Evolutionary conservation across 2,113 vertebrate species (phyloP), one percentile per base, ranked within the genome.

Genomic region (Alaudala cheleensis): DNA sequence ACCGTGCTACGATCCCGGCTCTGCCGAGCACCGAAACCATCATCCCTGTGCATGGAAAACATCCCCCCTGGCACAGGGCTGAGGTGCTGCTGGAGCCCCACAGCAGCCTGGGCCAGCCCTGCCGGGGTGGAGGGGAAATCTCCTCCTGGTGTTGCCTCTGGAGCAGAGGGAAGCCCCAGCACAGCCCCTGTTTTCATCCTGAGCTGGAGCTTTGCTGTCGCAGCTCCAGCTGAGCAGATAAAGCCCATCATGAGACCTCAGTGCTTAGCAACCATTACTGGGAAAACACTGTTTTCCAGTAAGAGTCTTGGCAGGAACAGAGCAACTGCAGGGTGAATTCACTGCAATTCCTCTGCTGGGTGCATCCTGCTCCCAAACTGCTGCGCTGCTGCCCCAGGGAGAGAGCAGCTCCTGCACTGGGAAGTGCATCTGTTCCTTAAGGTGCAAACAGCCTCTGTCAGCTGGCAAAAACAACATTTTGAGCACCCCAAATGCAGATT

Each of bases 211-310:
- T 84, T 71, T 71, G 42, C 84, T 81, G 93, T 89, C 37, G 20
- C 60, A 60, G 81, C 74, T 84, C 81, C 92, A 89, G 93, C 92
- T 78, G 90, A 89, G 94, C 77, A 96, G 94, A 94, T 89, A 90
- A 93, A 96, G 74, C 74, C 62, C 85, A 88, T 81, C 69, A 71
- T 47, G 37, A 84, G 88, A 85, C 81, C 78, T 90, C 81, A 82
- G 81, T 88, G 88, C 93, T 81, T 97, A 88, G 93, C 95, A 94
- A 93, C 89, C 40, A 84, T 14, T 40, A 88, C 89, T 93, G 95
- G 93, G 76, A 92, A 94, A 96, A 94, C 20, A 34, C 85, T 76
- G 31, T 69, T 94, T 93, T 94, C 92, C 95, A 95, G 90, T 90
- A 95, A 89, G 20, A 51, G 76, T 31, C 88, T 92, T 86, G 94